Percentiles rank a stretch among this genome's conserved stretches.
These are phyloP conservation scores for Picathartes gymnocephalus DNA, from an alignment of 2,113 vertebrate species.

Conservation along the genomic window DNA sequence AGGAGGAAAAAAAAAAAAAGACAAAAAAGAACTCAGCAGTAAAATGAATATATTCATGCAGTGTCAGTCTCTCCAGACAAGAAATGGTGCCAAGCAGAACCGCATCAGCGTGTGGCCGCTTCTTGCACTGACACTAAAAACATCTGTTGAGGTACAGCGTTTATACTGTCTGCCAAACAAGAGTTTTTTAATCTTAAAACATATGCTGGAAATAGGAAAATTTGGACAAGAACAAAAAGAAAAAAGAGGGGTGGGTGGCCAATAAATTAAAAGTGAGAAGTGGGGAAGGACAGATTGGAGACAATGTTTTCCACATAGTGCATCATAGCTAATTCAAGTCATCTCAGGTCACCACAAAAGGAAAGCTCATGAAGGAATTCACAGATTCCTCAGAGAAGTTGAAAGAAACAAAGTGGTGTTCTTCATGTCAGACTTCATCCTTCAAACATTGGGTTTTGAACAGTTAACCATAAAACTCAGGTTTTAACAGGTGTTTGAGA, in stretches of 20 bases:
- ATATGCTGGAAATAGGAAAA: slow-evolving; percentile 49
- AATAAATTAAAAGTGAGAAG: slow-evolving; percentile 60
- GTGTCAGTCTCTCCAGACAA: slow-evolving; percentile 61
- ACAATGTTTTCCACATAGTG: slow-evolving; percentile 47
- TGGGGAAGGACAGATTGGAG: neutral
- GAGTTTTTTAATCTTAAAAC: slow-evolving; percentile 65
- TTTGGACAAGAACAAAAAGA: slow-evolving; percentile 49
- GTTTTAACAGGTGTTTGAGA: neutral
- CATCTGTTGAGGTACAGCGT: slow-evolving; percentile 55
- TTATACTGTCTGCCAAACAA: slow-evolving; percentile 36
- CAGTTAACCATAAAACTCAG: neutral
- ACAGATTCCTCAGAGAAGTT: neutral
- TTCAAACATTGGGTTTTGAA: neutral
- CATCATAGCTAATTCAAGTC: slow-evolving; percentile 33
- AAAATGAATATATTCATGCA: slow-evolving; percentile 64
- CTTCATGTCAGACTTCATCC: neutral
- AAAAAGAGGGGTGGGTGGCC: slow-evolving; percentile 44
- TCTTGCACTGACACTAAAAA: slow-evolving; percentile 58
- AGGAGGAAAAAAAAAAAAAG: neutral
- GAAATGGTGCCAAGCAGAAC: slow-evolving; percentile 68
- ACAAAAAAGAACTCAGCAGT: slow-evolving; percentile 46
- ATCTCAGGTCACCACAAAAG: slow-evolving; percentile 32
- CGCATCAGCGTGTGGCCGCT: slow-evolving; percentile 66
- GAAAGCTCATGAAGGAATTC: neutral
- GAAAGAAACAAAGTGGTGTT: neutral